These are phyloP conservation scores for Chironomus striatipennis DNA, from an alignment of 1,140 invertebrate genomes.

Conservation along the genomic window DNA sequence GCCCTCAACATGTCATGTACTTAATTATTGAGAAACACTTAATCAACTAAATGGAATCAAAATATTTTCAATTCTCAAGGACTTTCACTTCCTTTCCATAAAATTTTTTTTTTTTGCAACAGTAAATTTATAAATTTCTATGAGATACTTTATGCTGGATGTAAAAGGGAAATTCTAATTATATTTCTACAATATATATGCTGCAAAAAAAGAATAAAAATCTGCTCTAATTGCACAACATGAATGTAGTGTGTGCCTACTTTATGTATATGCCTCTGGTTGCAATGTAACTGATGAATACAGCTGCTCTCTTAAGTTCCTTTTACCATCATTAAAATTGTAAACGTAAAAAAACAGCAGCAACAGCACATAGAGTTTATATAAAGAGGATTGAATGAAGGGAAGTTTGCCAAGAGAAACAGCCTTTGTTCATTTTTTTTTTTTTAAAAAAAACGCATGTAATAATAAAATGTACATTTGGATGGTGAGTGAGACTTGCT, in stretches of 20 bases:
- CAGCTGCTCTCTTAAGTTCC: slow-evolving; percentile 15
- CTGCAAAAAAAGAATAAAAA: neutral
- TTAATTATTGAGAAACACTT: no score
- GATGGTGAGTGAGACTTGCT: neutral
- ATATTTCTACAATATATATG: no score
- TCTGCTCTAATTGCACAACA: slow-evolving; percentile 18
- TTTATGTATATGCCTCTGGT: neutral
- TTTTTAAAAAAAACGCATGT: neutral
- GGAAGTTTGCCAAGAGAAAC: neutral
- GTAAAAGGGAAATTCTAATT: no score
- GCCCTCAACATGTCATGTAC: no score
- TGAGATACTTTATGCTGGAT: no score
- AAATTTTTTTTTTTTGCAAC: no score
- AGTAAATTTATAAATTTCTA: no score
- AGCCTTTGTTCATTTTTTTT: neutral
- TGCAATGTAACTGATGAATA: neutral
- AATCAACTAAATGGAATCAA: no score
- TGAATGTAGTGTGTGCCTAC: neutral
- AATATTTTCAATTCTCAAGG: no score
- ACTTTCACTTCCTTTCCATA: no score
- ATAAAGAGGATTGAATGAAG: neutral
- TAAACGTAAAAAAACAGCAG: neutral
- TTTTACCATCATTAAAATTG: slow-evolving; percentile 20
- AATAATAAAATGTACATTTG: neutral
- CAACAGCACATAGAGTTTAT: neutral